Evolutionary conservation across 2,113 vertebrate genomes (phyloP), one percentile per base, ranked within the genome.

Genomic region (Eudyptes chrysolophus): DNA sequence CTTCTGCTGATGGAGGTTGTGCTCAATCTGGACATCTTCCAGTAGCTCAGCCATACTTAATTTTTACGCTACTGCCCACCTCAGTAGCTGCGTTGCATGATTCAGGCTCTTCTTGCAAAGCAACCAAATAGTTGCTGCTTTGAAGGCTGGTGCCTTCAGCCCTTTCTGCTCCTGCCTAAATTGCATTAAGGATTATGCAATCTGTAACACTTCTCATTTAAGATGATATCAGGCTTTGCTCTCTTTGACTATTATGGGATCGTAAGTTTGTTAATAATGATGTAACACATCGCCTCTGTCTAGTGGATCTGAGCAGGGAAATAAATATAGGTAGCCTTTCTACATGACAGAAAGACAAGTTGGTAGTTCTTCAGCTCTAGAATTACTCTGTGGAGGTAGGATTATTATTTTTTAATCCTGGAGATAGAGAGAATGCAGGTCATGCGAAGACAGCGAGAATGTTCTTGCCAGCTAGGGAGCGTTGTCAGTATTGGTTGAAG

Each of bases 361-460:
- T 84, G 89, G 27, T 87, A 38, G n/a, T 51, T 87, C 62, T 71
- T 84, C 66, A 88, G 32, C 38, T 83, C 42, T 86, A 42, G 38
- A 90, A 71, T 88, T 85, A 81, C n/a, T 90, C 46, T 71, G 48
- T 84, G 51, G 71, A 88, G 42, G 68, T 40, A 29, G 36, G n/a
- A 84, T 82, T 74, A 78, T 92, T 84, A 16, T 49, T 79, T 92
- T 94, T 92, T 76, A 90, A 77, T 94, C 36, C 42, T 92, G 55
- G 49, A 84, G 55, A 44, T 22, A n/a, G 72, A 78, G 38, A 77
- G 40, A 81, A 57, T 58, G 74, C 84, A 88, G 82, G 82, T 70
- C 30, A 34, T 32, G 21, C 4, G 17, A 62, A 92, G 62, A 70
- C 42, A 75, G 68, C 1, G 9, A 38, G 32, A 38, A 13, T 22